These are phyloP conservation scores for Halcyon chelicuti DNA, from an alignment of 2,797 vertebrate genomes.

Conservation along the genomic window DNA sequence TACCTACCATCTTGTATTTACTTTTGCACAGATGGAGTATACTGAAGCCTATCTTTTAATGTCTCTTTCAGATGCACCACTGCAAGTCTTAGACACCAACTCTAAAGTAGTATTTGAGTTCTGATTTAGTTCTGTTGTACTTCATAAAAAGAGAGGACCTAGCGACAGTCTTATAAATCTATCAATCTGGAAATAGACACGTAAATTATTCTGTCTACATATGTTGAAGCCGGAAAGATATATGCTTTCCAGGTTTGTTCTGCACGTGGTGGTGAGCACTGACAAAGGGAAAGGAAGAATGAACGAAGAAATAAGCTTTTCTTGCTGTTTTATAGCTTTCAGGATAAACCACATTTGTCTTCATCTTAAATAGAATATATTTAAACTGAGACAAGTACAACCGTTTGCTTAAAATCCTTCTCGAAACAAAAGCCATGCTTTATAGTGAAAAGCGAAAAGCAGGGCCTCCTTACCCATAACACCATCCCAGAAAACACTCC, in stretches of 20 bases:
- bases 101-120: background rate
- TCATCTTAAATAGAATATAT: background rate
- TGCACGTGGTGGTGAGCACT: background rate
- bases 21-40: background rate
- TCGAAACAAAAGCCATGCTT: constrained; percentile 12
- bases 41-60: background rate
- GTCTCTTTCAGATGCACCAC: background rate
- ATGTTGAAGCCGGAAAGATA: background rate
- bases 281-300: background rate
- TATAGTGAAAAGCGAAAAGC: background rate
- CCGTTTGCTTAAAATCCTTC: background rate
- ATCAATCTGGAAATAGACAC: background rate
- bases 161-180: background rate
- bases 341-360: background rate
- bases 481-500: constrained; percentile 2
- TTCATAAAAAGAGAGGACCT: background rate
- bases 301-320: background rate
- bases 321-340: background rate
- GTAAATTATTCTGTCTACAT: background rate
- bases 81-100: background rate
- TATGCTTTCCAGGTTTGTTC: background rate
- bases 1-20: background rate
- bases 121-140: background rate
- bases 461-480: constrained; percentile 6
- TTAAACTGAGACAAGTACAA: background rate